Percentiles rank a stretch among this genome's conserved stretches.
phyloP scores from a whole-genome alignment of 2,113 vertebrate genomes.

The Rutilus rutilus region DNA sequence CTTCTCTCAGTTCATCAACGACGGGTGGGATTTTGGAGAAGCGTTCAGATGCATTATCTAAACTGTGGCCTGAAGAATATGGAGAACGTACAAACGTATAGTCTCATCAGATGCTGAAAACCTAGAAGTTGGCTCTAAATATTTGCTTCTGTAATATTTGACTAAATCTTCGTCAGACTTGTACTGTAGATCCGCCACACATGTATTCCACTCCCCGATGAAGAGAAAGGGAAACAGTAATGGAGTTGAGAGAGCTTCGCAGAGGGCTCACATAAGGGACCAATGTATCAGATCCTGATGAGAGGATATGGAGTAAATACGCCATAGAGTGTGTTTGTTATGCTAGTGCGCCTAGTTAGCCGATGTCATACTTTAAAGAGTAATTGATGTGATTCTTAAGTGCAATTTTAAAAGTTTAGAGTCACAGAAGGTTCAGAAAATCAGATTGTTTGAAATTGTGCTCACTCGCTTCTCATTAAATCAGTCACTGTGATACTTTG shows the following conservation, averaged over 20 bases:
- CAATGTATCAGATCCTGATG: conserved; percentile 68
- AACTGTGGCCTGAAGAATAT: conserved; percentile 63
- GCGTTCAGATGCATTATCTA: conserved; percentile 52
- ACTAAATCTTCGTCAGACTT: conserved; percentile 75
- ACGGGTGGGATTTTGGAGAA: conserved; percentile 59
- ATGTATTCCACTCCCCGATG: conserved; percentile 63
- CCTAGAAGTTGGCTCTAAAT: conserved; percentile 71
- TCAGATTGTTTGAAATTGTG: conserved; percentile 75
- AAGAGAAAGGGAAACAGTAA: conserved; percentile 65
- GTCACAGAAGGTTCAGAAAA: conserved; percentile 76
- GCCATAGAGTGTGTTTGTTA: conserved; percentile 64
- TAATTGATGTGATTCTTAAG: conserved; percentile 77
- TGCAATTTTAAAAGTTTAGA: conserved; percentile 73
- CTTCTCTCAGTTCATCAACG: conserved; percentile 65
- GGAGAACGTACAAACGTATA: conserved; percentile 63
- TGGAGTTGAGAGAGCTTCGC: conserved; percentile 68
- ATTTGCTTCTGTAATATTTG: conserved; percentile 76
- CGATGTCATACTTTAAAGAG: conserved; percentile 73
- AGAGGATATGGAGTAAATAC: conserved; percentile 70
- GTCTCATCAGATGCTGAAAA: conserved; percentile 71
- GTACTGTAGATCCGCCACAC: conserved; percentile 71
- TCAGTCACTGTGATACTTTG: conserved; percentile 67
- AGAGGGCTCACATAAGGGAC: conserved; percentile 70
- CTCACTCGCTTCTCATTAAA: conserved; percentile 77
- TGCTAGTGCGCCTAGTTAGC: conserved; percentile 65